phyloP scores from a whole-genome alignment of 30 jellyfish, hydroid and myxozoan genomes.

The Clytia hemisphaerica region DNA sequence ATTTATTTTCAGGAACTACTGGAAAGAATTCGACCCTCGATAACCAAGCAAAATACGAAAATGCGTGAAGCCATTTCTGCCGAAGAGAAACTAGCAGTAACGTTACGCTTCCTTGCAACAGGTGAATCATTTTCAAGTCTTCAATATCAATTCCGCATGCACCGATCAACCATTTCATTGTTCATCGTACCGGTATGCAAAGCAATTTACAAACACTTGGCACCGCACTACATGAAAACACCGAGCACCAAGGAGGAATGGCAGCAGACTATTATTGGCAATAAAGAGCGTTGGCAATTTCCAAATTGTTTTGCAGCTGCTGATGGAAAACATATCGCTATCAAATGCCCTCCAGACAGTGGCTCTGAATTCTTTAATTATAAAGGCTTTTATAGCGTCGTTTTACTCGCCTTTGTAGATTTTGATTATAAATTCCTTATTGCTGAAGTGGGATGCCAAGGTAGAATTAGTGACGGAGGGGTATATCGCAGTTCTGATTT shows the following conservation, averaged over 20 bases:
- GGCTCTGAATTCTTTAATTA: conserved; percentile 36
- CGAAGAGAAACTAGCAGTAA: conserved; percentile 45
- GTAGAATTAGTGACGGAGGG: conserved; percentile 27
- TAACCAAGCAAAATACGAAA: conserved; percentile 8
- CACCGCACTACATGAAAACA: no score
- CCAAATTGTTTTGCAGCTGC: conserved; percentile 48
- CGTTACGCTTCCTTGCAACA: conserved; percentile 27
- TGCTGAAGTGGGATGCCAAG: conserved; percentile 36
- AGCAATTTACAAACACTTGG: conserved; percentile 14
- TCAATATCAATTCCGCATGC: conserved; percentile 27
- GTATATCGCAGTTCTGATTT: conserved; percentile 17
- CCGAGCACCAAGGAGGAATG: conserved; percentile 36
- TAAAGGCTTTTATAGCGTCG: no score
- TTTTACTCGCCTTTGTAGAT: conserved; percentile 16
- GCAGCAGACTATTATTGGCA: conserved; percentile 19
- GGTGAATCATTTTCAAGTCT: conserved; percentile 30
- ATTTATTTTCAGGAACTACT: conserved; percentile 24
- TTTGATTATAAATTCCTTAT: conserved; percentile 5
- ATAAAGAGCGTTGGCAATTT: conserved; percentile 41
- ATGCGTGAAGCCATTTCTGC: conserved; percentile 13
- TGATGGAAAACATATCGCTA: conserved; percentile 41
- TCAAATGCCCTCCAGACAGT: conserved; percentile 21
- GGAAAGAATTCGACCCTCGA: neutral
- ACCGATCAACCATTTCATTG: conserved; percentile 3
- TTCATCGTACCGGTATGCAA: conserved; percentile 13